Evolutionary conservation across 2,888 invertebrate species (phyloP), one percentile per base, ranked within the genome.

Genomic region (Leptarthrus brevirostris): DNA sequence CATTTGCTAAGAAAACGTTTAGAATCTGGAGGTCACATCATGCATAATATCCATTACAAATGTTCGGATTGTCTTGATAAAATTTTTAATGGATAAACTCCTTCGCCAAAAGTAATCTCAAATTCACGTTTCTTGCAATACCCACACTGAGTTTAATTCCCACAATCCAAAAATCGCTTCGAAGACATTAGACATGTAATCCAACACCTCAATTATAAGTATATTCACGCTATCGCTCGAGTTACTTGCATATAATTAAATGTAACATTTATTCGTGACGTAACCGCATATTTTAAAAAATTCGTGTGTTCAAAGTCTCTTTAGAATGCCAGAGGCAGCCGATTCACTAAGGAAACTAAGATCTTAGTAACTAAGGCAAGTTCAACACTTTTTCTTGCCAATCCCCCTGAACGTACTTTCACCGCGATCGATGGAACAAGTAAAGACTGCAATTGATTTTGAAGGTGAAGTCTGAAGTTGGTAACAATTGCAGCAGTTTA

Each of bases 171-270:
- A 40, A 40, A 40, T 40, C 40, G 40, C 12, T 30, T 4, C 30
- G 6, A 8, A 26, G n/a, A 20, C 34, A 20, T 58, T 58, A 58
- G 58, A 58, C 36, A 34, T 18, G 10, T 10, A 34, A 20, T 36
- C 36, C 36, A 36, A 18, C 36, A 36, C 18, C 36, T 58, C 40
- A 36, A 58, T 58, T 44, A 30, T 26, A n/a, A n/a, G n/a, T n/a
- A 16, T 61, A 75, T 66, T 66, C 64, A 58, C 24, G 64, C 53
- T 53, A 53, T 54, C 36, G 72, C 73, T 18, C 70, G 58, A 58
- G 73, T 70, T 61, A 72, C 72, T 64, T 36, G 40, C 75, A 8
- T 75, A 75, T 69, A 70, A 58, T 58, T 58, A 58, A 12, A 40
- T n/a, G 20, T 20, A 16, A 30, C 30, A 56, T 12, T 40, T 58